Base-by-base conservation (phyloP, 1,140 invertebrate genomes). In the Trigoniulus corallinus region DNA sequence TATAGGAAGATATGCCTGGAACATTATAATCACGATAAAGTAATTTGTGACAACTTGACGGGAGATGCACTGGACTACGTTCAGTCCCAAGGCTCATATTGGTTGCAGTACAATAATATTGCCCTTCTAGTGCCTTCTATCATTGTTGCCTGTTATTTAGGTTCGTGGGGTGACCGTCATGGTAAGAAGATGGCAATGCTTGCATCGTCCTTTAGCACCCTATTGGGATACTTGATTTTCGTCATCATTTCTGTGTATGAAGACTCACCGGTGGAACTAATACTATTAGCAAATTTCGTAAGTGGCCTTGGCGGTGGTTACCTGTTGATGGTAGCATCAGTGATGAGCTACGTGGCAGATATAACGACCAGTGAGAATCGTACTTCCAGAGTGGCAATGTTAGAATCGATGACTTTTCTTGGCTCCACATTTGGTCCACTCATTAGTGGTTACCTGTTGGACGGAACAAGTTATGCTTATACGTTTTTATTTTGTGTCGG, bases 331-430 rank as follows among this genome's bases (percentile, higher is more conserved):
- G 63, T 71, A 25, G 66, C 71, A 59, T 58, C 62, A 7, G 63
- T 62, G n/a, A 72, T 69, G 57, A 71, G 68, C 39, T 72, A 70
- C 53, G 62, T 73, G 1, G 60, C 67, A 4, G 60, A 66, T 41
- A 60, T 70, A 25, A 64, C 61, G 4, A 52, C 54, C 21, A 51
- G 58, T 1, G 52, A 57, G 20, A 58, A 58, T 21, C 59, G 70
- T 51, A 71, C 70, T 4, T 54, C 62, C 25, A 50, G 69, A 50
- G 64, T 73, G n/a, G 64, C 63, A 1, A 59, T 72, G 4, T 50
- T 72, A 22, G 71, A 74, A 58, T 61, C 68, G 1, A 72, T 72
- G 68, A 61, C 65, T 1, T 72, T 69, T 56, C 24, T 71, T 21
- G 68, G 69, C 2, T 67, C 65, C 3, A 67, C 65, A 0, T 27